Evolutionary conservation across 2,888 invertebrate species (phyloP), one percentile per base, ranked within the genome.

Genomic region (Penaeus monodon): DNA sequence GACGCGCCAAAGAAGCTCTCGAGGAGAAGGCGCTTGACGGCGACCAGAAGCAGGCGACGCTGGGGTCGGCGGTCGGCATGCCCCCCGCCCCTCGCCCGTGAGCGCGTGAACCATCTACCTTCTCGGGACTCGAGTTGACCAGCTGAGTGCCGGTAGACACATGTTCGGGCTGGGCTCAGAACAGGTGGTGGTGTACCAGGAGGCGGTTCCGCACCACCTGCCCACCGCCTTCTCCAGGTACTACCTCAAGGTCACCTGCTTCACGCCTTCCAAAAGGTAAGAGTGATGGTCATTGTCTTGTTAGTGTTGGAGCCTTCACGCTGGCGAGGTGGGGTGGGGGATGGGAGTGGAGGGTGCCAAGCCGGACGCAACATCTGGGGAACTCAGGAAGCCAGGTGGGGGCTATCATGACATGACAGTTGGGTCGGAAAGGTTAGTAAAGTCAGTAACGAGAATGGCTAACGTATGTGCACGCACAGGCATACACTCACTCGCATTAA

Each of bases 101-200:
- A 57, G 57, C 17, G 17, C 57, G 57, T 57, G 57, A 57, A 57
- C 57, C 57, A 57, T 57, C 57, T 57, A 17, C 57, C 17, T 57
- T 12, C 57, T 57, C 57, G 57, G 57, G 57, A 57, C 57, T 57
- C 17, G 57, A 57, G 57, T 57, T 73, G 20, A 27, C 29, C 29
- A 29, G 27, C 73, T 27, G 33, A 29, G 73, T 6, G 33, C 8
- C 33, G 27, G 44, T n/a, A 29, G 66, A 27, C 70, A 73, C 33
- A 89, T 89, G 89, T 89, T 89, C 70, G 85, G 81, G 22, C 78
- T 88, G 49, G 81, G 80, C 24, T 80, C 88, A 14, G 88, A 88
- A 33, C 89, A 89, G 86, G 88, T 89, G 88, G 89, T 89, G 88
- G 86, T 89, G 78, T 88, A 89, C 66, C 89, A 89, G 70, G 89